These are phyloP conservation scores for Bradypodion pumilum DNA, from an alignment of 2,797 vertebrate species.

Conservation along the genomic window DNA sequence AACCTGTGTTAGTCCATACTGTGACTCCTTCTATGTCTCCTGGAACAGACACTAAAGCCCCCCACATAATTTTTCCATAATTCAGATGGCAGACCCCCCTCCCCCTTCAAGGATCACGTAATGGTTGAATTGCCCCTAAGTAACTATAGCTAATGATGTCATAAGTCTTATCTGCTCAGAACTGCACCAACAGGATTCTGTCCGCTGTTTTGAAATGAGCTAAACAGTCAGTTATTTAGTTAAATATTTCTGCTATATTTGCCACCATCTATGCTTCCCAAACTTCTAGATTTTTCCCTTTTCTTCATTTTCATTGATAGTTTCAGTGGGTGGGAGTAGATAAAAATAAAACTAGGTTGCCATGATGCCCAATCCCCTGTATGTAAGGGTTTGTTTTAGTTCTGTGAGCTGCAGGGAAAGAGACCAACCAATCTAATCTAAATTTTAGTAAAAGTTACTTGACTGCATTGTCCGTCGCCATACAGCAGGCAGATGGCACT, in stretches of 20 bases:
- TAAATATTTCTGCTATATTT: background rate
- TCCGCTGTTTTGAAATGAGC: background rate
- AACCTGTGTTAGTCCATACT: no score
- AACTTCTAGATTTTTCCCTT: background rate
- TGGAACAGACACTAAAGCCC: no score
- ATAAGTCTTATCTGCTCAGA: no score
- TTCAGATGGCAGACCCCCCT: no score
- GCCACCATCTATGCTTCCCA: no score
- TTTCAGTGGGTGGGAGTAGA: constrained; percentile 1
- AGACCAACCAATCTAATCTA: background rate
- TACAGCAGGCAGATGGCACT: background rate
- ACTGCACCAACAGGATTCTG: background rate
- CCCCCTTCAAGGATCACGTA: no score
- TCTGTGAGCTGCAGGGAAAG: background rate
- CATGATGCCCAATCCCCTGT: background rate
- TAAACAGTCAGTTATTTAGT: background rate
- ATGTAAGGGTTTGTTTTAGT: constrained; percentile 15
- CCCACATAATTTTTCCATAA: no score
- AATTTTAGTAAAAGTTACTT: background rate
- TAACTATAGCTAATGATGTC: no score
- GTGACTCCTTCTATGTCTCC: no score
- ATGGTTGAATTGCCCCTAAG: no score
- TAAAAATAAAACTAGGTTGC: no score
- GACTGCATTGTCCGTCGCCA: background rate
- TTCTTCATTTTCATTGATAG: background rate